Percentiles rank a stretch among this genome's conserved stretches.
Conservation (phyloP, 2,888 invertebrate species). For the Argyresthia albistria region DNA sequence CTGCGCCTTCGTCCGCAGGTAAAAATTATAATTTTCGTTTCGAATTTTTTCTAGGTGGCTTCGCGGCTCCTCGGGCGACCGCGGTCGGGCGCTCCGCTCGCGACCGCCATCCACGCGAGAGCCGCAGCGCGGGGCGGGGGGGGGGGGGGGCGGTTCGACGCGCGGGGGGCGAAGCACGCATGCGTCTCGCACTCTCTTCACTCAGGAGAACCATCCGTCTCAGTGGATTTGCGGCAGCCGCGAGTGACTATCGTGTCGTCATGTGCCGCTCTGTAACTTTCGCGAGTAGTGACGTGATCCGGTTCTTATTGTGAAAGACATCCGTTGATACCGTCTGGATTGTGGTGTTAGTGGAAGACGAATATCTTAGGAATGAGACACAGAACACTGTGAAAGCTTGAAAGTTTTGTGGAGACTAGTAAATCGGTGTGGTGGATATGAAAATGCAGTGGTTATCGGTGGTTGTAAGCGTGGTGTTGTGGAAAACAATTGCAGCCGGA, state of each 20-base stretch:
- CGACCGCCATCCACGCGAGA: constrained; percentile 18
- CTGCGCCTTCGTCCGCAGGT: constrained; percentile 29
- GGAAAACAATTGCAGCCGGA: constrained; percentile 49
- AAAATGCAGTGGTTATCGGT: constrained; percentile 66
- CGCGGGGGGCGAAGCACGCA: constrained; percentile 60
- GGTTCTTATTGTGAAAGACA: constrained; percentile 38
- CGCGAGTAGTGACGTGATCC: constrained; percentile 71
- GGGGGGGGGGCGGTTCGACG: constrained; percentile 66
- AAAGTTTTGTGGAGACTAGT: neutral
- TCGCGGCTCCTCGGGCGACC: constrained; percentile 44
- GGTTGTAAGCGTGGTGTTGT: constrained; percentile 57
- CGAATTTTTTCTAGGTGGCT: constrained; percentile 66
- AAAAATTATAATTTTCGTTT: constrained; percentile 61
- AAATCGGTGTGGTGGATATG: constrained; percentile 23
- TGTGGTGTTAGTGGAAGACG: constrained; percentile 13
- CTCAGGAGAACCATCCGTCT: constrained; percentile 60
- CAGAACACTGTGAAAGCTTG: neutral
- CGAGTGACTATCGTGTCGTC: constrained; percentile 70
- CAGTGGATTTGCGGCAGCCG: constrained; percentile 56
- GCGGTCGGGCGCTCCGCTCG: constrained; percentile 16
- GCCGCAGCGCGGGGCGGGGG: constrained; percentile 36
- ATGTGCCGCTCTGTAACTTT: constrained; percentile 73
- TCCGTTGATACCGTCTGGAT: constrained; percentile 12
- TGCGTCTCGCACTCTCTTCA: constrained; percentile 53
- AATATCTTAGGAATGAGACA: constrained; percentile 10